Evolutionary conservation across 2,888 invertebrate genomes (phyloP).

Genomic region (Ischnura elegans): DNA sequence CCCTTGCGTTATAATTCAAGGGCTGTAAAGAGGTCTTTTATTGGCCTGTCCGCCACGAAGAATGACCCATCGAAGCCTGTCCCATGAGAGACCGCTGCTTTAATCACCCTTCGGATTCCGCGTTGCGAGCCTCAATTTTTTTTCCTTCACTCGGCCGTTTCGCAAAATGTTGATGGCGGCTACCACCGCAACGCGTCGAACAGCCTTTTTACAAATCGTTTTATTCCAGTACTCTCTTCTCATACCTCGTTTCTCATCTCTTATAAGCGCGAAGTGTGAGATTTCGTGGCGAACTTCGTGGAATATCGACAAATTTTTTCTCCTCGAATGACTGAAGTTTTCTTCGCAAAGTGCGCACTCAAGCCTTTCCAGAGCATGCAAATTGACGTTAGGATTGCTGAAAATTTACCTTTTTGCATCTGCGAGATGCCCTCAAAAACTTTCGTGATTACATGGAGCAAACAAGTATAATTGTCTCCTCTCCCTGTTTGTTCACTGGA

Average conservation of each 20-base stretch:
- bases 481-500: neutral
- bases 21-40: constrained; percentile 14
- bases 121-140: neutral
- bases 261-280: neutral
- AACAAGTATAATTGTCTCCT: neutral
- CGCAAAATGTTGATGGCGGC: neutral
- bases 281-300: neutral
- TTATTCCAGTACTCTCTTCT: neutral
- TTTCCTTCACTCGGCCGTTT: neutral
- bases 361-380: neutral
- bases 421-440: neutral
- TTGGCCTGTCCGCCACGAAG: neutral
- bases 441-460: neutral
- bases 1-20: constrained; percentile 13
- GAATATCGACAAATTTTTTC: neutral
- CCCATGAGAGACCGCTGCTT: neutral
- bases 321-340: neutral
- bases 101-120: constrained; percentile 9
- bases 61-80: neutral
- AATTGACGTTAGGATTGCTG: neutral
- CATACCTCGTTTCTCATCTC: neutral
- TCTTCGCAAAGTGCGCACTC: neutral
- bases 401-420: neutral
- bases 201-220: constrained; percentile 1
- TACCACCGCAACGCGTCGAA: neutral